A percentile compares a stretch with the other conserved stretches of the same genome.
phyloP scores from a whole-genome alignment of 2,888 invertebrate genomes.

The Patella depressa region DNA sequence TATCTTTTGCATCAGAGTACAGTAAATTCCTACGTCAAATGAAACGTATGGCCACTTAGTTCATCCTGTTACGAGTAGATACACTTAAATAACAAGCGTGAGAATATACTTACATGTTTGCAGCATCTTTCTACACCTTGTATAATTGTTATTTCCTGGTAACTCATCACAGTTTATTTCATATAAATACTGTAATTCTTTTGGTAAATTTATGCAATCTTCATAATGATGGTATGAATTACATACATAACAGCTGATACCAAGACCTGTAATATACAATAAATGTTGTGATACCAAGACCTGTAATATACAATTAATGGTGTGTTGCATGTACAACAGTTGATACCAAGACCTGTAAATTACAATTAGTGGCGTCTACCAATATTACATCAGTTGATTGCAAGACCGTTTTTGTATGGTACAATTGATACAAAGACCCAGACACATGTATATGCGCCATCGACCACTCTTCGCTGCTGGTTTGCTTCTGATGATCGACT shows the following conservation, averaged over 20 bases:
- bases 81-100: background rate
- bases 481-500: too few species aligned
- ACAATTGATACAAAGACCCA: conserved; percentile 16
- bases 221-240: conserved; percentile 17
- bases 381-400: conserved; percentile 15
- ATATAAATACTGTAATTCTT: conserved; percentile 14
- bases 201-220: conserved; percentile 16
- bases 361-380: conserved; percentile 8
- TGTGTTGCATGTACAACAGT: conserved; percentile 23
- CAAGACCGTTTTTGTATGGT: conserved; percentile 17
- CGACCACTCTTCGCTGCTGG: too few species aligned
- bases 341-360: conserved; percentile 19
- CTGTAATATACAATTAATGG: background rate
- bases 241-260: conserved; percentile 19
- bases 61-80: too few species aligned
- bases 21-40: too few species aligned
- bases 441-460: too few species aligned
- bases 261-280: conserved; percentile 20
- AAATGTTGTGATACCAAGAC: background rate
- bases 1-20: too few species aligned
- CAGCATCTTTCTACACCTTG: conserved; percentile 21
- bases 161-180: conserved; percentile 13
- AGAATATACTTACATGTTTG: conserved; percentile 18
- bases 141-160: conserved; percentile 18
- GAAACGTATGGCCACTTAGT: too few species aligned